phyloP scores from a whole-genome alignment of 1,140 invertebrate species.

The Aphelenchoides fujianensis region DNA sequence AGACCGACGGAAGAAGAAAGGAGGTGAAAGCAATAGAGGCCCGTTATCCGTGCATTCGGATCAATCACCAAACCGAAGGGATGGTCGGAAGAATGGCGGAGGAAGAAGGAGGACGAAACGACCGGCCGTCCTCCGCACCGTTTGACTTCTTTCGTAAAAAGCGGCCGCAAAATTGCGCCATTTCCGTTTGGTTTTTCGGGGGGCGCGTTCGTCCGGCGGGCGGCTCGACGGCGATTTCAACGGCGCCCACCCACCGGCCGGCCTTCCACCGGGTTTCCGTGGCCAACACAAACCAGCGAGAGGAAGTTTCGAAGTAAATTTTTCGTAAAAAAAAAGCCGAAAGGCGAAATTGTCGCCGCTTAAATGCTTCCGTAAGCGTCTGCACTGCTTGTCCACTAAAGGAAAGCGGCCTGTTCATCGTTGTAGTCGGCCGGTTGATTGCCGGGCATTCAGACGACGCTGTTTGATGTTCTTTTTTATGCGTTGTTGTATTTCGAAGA shows the following conservation, averaged over 20 bases:
- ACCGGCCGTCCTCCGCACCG: no score
- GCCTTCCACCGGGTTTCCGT: not conserved
- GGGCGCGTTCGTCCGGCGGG: not conserved
- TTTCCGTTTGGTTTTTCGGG: not conserved
- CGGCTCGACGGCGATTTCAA: not conserved
- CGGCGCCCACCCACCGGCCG: not conserved
- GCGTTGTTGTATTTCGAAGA: no score
- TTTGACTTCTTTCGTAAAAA: not conserved
- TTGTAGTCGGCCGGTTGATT: no score
- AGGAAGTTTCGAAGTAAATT: not conserved
- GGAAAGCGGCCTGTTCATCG: no score
- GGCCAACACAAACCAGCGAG: not conserved
- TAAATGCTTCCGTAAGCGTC: slow-evolving; percentile 5
- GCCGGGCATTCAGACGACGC: no score
- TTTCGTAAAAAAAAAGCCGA: not conserved
- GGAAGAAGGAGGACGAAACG: not conserved
- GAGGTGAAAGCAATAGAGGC: not conserved
- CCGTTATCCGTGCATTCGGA: not conserved
- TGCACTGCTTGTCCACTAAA: no score
- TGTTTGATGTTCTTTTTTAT: no score
- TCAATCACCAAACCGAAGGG: not conserved
- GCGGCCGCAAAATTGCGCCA: not conserved
- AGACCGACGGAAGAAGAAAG: not conserved
- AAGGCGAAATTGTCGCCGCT: no score
- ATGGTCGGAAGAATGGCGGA: not conserved